Evolutionary conservation across 1,140 invertebrate genomes (phyloP).

Genomic region (Hycleus phaleratus): DNA sequence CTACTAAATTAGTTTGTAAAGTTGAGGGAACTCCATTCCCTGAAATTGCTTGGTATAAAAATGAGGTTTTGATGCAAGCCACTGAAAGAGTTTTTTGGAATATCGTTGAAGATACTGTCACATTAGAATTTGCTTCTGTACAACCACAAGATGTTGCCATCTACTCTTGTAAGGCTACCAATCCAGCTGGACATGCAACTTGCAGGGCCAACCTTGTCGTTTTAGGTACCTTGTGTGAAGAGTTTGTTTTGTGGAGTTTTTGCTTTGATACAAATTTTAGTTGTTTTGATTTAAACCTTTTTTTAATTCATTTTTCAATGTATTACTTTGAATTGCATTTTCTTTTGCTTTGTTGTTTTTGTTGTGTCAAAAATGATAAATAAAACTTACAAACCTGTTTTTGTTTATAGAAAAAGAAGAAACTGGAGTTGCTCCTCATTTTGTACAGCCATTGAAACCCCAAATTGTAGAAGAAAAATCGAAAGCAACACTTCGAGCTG

Average conservation of each 20-base stretch:
- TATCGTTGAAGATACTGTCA: constrained; percentile 52
- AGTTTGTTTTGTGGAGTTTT: constrained; percentile 7
- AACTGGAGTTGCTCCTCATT: constrained; percentile 54
- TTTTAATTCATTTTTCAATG: background rate
- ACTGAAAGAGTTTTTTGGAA: constrained; percentile 56
- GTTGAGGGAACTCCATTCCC: constrained; percentile 61
- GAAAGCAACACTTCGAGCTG: constrained; percentile 53
- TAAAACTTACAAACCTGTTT: background rate
- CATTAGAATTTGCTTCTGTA: constrained; percentile 57
- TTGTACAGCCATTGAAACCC: constrained; percentile 58
- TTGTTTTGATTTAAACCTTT: constrained; percentile 7
- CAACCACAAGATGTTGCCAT: constrained; percentile 64
- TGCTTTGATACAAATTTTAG: background rate
- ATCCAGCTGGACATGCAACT: constrained; percentile 68
- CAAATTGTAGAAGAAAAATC: constrained; percentile 55
- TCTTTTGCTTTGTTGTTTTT: constrained; percentile 5
- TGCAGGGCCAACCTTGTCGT: constrained; percentile 67
- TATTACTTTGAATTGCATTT: constrained; percentile 2
- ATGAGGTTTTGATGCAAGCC: constrained; percentile 57
- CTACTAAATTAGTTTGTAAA: constrained; percentile 56
- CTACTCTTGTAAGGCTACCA: constrained; percentile 71
- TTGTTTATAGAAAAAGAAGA: constrained; percentile 54
- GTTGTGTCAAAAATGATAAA: background rate
- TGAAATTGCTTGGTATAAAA: constrained; percentile 69
- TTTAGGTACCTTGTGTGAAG: constrained; percentile 46